phyloP scores from a whole-genome alignment of 2,113 vertebrate genomes.

The mouse (Mus musculus) region GRCm39 chr17:59657001-59657500 shows the following conservation, averaged over 20 bases:
- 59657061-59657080: constrained; percentile 69
- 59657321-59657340: constrained; percentile 70
- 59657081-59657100: constrained; percentile 69
- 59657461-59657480: constrained; percentile 77
- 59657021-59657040: constrained; percentile 61
- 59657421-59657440: constrained; percentile 40
- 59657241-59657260: constrained; percentile 47
- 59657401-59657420: constrained; percentile 67
- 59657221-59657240: constrained; percentile 44
- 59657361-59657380: constrained; percentile 60
- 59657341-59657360: constrained; percentile 37
- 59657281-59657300: constrained; percentile 63
- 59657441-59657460: constrained; percentile 65
- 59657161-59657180: neutral
- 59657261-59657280: constrained; percentile 51
- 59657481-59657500: constrained; percentile 80
- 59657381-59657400: constrained; percentile 76
- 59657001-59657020: constrained; percentile 50
- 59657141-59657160: constrained; percentile 15
- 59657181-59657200: constrained; percentile 53
- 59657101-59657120: constrained; percentile 34
- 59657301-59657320: constrained; percentile 71
- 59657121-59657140: neutral
- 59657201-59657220: constrained; percentile 6
- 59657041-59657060: constrained; percentile 53